Base-by-base conservation (phyloP, 2,113 vertebrate species). In the Castor canadensis region DNA sequence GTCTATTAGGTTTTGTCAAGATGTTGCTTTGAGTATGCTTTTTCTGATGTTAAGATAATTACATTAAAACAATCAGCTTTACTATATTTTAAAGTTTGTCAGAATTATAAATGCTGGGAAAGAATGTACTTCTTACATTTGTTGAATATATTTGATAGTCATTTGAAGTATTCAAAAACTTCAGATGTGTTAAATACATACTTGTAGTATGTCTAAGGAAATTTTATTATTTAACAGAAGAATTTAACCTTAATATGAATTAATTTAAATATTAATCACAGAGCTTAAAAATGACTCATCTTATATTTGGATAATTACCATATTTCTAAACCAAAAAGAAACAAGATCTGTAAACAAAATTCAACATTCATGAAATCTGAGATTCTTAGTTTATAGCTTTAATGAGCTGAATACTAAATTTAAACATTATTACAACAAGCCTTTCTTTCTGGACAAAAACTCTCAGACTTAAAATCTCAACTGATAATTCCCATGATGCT, bases 201-300 rank as follows among this genome's bases (percentile, higher is more conserved):
- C 49, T 30, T 72, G 13, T 54, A 86, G 26, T 73, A 9, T 64
- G 24, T 88, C 30, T 73, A 94, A 84, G 90, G 28, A 91, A 73
- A 75, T 45, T 81, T 79, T 81, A 24, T 56, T 66, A 60, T 45
- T 43, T 80, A 80, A 80, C 12, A 76, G 49, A n/a, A 92, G 5
- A 90, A 58, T 64, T 80, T 83, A 69, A 22, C 62, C 15, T 49
- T 79, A 26, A 84, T 95, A 66, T 24, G 38, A 89, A 12, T 83
- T 91, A 90, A 94, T 71, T 91, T 94, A 93, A 87, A 90, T 40
- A 79, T 52, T 83, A 22, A 91, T 84, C 38, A 84, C 43, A 16
- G 54, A 84, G 62, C 5, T 10, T 43, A 56, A 96, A 95, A 90
- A 92, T 75, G 76, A 26, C 8, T 87, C 56, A 88, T 93, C 15